phyloP scores from a whole-genome alignment of 2,888 invertebrate species.

The Ophion slaviceki region DNA sequence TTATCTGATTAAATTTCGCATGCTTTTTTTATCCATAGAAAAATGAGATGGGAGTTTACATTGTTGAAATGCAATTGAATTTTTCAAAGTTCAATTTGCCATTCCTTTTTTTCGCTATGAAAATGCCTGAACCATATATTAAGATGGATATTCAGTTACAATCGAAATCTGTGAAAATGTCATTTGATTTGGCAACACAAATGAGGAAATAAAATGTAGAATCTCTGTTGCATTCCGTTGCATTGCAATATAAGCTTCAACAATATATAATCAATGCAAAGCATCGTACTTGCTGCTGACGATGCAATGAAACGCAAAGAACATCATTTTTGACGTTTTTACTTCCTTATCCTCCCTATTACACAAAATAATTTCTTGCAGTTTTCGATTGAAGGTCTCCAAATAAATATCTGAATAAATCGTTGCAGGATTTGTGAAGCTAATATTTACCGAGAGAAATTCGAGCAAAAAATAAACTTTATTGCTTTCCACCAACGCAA shows the following conservation, averaged over 20 bases:
- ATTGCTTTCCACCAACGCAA: background rate
- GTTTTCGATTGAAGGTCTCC: background rate
- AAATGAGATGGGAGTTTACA: too few relatives aligned
- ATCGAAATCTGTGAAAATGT: too few relatives aligned
- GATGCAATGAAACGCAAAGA: background rate
- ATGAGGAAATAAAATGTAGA: too few relatives aligned
- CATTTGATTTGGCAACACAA: too few relatives aligned
- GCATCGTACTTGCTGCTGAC: too few relatives aligned
- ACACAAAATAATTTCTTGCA: background rate
- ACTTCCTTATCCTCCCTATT: background rate
- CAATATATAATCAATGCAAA: background rate
- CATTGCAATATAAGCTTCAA: too few relatives aligned
- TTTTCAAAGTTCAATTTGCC: too few relatives aligned
- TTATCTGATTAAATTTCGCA: background rate
- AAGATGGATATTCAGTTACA: too few relatives aligned
- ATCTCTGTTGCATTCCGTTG: too few relatives aligned
- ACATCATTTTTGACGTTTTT: background rate
- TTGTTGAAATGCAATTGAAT: too few relatives aligned
- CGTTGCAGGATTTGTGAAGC: background rate
- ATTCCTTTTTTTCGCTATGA: too few relatives aligned
- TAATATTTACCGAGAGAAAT: background rate
- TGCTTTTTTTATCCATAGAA: background rate
- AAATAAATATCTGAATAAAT: background rate
- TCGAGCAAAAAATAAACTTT: background rate
- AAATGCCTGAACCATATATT: too few relatives aligned